Conservation (phyloP, 37 sponge, comb jelly and placozoan species). For the Cladorhizidae sp. region DNA sequence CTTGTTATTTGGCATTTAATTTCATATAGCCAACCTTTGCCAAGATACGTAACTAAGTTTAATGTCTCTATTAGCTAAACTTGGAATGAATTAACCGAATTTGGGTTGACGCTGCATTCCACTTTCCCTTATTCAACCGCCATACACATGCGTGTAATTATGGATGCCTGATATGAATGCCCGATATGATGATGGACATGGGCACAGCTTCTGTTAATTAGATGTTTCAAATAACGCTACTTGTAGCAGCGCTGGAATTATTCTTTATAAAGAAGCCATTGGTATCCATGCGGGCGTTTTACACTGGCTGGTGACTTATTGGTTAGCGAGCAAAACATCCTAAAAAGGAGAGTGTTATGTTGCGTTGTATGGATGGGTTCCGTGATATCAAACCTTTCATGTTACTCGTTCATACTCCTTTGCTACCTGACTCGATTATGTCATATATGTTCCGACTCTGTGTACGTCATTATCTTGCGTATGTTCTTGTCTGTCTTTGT, state of each 20-base stretch:
- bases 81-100: conserved; percentile 16
- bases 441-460: background rate
- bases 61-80: conserved; percentile 11
- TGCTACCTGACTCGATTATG: background rate
- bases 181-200: too few species aligned
- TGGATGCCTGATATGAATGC: background rate
- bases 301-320: too few species aligned
- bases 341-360: too few species aligned
- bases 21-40: background rate
- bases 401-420: too few species aligned
- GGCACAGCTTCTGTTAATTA: background rate
- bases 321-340: too few species aligned
- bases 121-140: background rate
- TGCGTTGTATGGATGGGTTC: too few species aligned
- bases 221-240: background rate
- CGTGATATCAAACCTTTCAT: too few species aligned
- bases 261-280: too few species aligned
- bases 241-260: too few species aligned
- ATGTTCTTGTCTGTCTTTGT: background rate
- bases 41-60: background rate
- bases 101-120: conserved; percentile 7
- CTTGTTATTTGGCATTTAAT: too few species aligned
- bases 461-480: background rate
- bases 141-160: background rate
- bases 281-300: too few species aligned